Percentiles rank a stretch among this genome's conserved stretches.
phyloP scores from a whole-genome alignment of 2,888 invertebrate species.

The Mystacides longicornis region DNA sequence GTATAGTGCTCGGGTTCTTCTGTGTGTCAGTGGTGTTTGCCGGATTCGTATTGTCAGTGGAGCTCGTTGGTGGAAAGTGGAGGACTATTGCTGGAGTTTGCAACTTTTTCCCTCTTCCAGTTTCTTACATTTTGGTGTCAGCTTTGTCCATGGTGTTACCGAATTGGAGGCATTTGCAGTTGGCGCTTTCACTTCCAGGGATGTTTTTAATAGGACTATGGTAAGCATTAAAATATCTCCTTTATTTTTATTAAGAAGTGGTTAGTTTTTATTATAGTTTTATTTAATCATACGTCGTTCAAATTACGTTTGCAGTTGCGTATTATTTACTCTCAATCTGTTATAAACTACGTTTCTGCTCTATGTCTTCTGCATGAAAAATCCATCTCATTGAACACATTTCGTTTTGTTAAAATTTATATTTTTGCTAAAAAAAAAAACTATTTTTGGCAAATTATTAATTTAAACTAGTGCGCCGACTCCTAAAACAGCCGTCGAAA shows the following conservation, averaged over 20 bases:
- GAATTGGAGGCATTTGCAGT: slow-evolving; percentile 65
- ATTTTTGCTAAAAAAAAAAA: no score
- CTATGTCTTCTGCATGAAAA: no score
- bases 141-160: slow-evolving; percentile 62
- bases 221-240: slow-evolving; percentile 37
- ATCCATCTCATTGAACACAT: no score
- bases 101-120: slow-evolving; percentile 70
- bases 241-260: background rate
- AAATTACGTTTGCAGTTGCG: no score
- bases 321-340: no score
- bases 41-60: slow-evolving; percentile 71
- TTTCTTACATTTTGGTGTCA: slow-evolving; percentile 67
- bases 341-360: no score
- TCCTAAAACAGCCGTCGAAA: no score
- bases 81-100: slow-evolving; percentile 73
- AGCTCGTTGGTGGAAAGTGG: slow-evolving; percentile 73
- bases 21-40: slow-evolving; percentile 78
- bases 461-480: no score
- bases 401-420: no score
- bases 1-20: slow-evolving; percentile 65
- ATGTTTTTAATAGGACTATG: slow-evolving; percentile 59
- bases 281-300: background rate
- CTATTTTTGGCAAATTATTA: no score
- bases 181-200: slow-evolving; percentile 66
- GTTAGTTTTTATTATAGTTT: background rate